These are phyloP conservation scores for Ataeniobius toweri DNA, from an alignment of 2,797 vertebrate species.

Conservation along the genomic window DNA sequence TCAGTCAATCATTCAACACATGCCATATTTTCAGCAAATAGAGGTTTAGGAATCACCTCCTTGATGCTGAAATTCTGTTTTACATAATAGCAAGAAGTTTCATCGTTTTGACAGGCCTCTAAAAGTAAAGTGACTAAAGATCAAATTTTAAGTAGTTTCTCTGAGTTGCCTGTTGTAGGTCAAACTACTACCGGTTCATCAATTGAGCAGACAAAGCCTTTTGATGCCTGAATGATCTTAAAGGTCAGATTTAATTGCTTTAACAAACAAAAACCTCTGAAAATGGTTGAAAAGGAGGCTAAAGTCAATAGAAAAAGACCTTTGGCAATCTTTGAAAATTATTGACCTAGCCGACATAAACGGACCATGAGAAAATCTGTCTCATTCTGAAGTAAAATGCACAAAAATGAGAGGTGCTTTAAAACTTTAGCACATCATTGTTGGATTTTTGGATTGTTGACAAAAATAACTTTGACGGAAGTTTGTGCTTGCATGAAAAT, in stretches of 20 bases:
- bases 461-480: conserved; percentile 74
- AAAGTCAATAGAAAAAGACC: background rate
- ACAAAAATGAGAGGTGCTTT: background rate
- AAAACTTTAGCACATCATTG: conserved; percentile 5
- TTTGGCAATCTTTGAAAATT: background rate
- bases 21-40: background rate
- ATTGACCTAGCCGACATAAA: background rate
- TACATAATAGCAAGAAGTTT: background rate
- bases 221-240: background rate
- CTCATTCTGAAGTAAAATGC: background rate
- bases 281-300: background rate
- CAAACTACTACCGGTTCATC: background rate
- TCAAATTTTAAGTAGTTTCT: background rate
- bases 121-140: background rate
- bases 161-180: background rate
- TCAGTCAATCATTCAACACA: background rate
- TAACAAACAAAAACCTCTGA: background rate
- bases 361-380: background rate
- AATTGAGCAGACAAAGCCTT: background rate
- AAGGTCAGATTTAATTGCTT: background rate
- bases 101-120: background rate
- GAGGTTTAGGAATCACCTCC: background rate
- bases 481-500: conserved; percentile 48
- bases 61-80: background rate
- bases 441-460: conserved; percentile 57